Evolutionary conservation across 2,797 vertebrate species (phyloP).

Genomic region (Synanceia verrucosa): DNA sequence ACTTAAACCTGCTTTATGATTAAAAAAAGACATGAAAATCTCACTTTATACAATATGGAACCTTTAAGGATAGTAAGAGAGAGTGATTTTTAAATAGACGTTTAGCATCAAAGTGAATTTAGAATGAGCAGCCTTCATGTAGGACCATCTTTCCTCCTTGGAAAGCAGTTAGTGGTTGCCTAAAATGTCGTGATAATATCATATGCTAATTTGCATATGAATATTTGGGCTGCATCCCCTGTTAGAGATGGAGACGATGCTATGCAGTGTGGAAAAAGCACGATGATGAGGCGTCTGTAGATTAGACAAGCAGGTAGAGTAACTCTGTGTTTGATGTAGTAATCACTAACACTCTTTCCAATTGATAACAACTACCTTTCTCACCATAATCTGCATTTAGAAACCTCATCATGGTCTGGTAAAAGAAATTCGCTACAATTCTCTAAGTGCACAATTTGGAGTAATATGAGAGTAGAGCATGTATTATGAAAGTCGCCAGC

Average conservation of each 20-base stretch:
- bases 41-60: neutral
- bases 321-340: neutral
- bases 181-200: constrained; percentile 10
- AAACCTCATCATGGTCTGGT: neutral
- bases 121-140: constrained; percentile 1
- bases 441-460: neutral
- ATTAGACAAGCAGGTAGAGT: neutral
- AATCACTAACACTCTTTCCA: neutral
- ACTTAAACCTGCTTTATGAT: no score
- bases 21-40: no score
- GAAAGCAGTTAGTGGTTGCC: constrained; percentile 8
- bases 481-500: neutral
- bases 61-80: neutral
- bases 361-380: neutral
- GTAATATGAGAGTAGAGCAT: neutral
- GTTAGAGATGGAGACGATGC: neutral
- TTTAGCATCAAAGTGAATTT: constrained; percentile 26
- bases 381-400: neutral
- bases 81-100: constrained; percentile 5
- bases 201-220: constrained; percentile 19
- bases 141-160: neutral
- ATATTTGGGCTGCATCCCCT: constrained; percentile 20
- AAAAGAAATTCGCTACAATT: neutral
- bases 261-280: neutral
- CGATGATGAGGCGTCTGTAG: neutral